These are phyloP conservation scores for Pituophis catenifer DNA, from an alignment of 2,113 vertebrate genomes.

Conservation along the genomic window DNA sequence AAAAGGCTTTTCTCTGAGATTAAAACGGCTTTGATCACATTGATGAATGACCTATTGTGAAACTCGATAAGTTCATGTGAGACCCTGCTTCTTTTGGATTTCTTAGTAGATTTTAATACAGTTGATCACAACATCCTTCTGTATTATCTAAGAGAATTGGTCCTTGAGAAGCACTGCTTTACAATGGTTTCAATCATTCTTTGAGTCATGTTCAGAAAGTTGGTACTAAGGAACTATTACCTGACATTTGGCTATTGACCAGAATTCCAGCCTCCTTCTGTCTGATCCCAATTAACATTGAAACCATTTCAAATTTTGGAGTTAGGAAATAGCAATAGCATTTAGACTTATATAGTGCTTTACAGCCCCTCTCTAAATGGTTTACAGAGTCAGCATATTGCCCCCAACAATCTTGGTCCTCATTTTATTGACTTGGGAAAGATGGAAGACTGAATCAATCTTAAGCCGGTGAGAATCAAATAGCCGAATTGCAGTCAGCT, in stretches of 20 bases:
- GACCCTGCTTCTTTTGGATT: background rate
- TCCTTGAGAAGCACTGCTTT: background rate
- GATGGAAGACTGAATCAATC: no score
- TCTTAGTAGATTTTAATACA: background rate
- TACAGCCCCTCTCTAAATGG: no score
- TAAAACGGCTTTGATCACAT: background rate
- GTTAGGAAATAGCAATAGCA: background rate
- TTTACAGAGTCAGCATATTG: no score
- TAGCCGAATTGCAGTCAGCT: no score
- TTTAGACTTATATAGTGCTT: no score
- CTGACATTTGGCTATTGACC: background rate
- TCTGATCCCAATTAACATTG: background rate
- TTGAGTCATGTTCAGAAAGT: background rate
- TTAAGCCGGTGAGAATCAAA: no score
- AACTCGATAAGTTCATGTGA: background rate
- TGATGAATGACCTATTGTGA: background rate
- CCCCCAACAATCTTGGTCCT: no score
- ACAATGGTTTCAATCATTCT: background rate
- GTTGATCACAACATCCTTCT: background rate
- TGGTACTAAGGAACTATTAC: background rate
- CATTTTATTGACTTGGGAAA: no score
- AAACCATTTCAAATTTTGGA: background rate
- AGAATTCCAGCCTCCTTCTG: background rate
- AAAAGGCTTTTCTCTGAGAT: background rate
- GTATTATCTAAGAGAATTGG: background rate